phyloP scores from a whole-genome alignment of 64 coral and sea anemone genomes.

The Orbicella faveolata region DNA sequence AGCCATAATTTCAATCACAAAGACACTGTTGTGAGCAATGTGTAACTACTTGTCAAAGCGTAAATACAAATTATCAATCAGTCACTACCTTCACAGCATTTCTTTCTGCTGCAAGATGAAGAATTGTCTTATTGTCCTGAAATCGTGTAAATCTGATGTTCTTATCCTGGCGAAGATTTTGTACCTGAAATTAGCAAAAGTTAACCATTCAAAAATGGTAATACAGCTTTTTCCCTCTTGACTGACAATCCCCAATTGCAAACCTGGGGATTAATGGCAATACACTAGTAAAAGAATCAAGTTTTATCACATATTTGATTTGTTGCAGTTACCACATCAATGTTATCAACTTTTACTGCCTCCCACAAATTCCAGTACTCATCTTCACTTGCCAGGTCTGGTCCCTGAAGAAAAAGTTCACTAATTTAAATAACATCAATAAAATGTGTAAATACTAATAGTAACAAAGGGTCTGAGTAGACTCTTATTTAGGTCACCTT shows the following conservation, averaged over 20 bases:
- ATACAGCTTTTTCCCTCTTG: no score
- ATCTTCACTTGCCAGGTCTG: slow-evolving; percentile 81
- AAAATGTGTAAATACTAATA: no score
- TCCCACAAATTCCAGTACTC: slow-evolving; percentile 96
- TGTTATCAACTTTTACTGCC: slow-evolving; percentile 82
- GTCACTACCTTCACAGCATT: slow-evolving; percentile 70
- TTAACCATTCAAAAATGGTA: not conserved
- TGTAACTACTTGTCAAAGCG: not conserved
- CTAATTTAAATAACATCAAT: not conserved
- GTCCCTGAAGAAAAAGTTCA: slow-evolving; percentile 22
- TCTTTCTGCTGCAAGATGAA: slow-evolving; percentile 82
- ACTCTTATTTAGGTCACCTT: no score
- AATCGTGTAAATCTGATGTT: slow-evolving; percentile 77
- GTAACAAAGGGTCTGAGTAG: no score
- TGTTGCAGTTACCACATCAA: slow-evolving; percentile 61
- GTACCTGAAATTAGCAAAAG: slow-evolving; percentile 41
- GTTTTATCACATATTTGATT: no score
- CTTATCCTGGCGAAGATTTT: slow-evolving; percentile 69
- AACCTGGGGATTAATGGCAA: no score
- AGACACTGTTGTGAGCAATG: not conserved
- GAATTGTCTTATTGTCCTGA: slow-evolving; percentile 93
- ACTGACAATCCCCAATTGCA: no score
- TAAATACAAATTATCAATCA: not conserved
- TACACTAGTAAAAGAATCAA: no score
- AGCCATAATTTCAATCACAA: not conserved